Evolutionary conservation across 2,888 invertebrate genomes (phyloP), one percentile per base, ranked within the genome.

Genomic region (Hirtodrosophila histrioides): DNA sequence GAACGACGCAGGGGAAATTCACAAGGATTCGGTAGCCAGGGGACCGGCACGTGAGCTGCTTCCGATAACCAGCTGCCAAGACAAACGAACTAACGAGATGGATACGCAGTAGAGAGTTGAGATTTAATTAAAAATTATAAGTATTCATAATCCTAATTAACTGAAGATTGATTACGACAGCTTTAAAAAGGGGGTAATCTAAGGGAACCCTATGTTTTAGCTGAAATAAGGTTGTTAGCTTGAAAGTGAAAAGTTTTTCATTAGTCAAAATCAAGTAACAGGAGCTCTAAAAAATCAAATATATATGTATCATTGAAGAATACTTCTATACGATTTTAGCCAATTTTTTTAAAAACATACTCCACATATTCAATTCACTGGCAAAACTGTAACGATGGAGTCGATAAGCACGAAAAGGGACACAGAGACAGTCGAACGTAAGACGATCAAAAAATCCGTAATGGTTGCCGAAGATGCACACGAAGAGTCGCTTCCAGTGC

Each of bases 401-500:
- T 8, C 12, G 7, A 70, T 5, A 6, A 43, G 17, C 17, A 17
- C 2, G 2, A 17, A 17, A 17, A 17, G 2, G 17, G 17, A 17
- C 17, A 17, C 17, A 2, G 44, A 7, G 39, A 45, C 0, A 0
- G n/a, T 0, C 56, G 67, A 0, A 37, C 0, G 53, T 0, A 71
- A 37, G 11, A 0, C 37, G 1, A 0, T 3, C 0, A 79, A 82
- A 23, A 76, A 81, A n/a, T 68, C 80, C 5, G 86, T 82, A 3
- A 17, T 17, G 17, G 66, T 85, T 0, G 11, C 35, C 2, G 46
- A 43, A 0, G 23, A 24, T 0, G 9, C 7, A 1, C 11, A 0
- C 0, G 54, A 53, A 0, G 48, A 44, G 17, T 2, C 17, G 2
- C 17, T 17, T 17, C 17, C 17, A 2, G 0, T 6, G 0, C 8